Base-by-base conservation (phyloP, 2,888 invertebrate species). In the Drosophila mimica region DNA sequence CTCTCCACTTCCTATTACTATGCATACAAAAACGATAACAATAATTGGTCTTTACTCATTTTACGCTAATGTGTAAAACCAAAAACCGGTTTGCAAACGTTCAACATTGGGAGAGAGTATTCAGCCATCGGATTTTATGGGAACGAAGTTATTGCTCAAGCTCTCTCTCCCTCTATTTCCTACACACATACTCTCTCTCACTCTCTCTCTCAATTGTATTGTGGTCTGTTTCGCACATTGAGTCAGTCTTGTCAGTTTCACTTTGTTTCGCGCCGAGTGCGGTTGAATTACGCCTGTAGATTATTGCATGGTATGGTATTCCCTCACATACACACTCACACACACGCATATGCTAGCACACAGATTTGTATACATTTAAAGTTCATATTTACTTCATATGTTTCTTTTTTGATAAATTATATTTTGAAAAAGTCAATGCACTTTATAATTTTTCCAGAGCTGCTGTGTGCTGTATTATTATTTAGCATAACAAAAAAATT, bases 191-290 rank as follows among this genome's bases (percentile, higher is more conserved):
- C 43, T 46, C 65, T 52, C 28, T 58, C 30, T 38, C 36, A 36
- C 11, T 59, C 28, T 61, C 34, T 48, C 28, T 63, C 28, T 40
- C 48, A 33, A 51, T 58, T 77, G 30, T 70, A 48, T 49, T 70
- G 70, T 58, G 52, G 64, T 63, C 65, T 62, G 51, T 30, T 34
- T 68, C 64, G 66, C 64, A 62, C 66, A 59, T 67, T 69, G 59
- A 73, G 63, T 61, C 69, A 46, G 46, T 20, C 20, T 46, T 43
- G 74, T 76, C 90, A 85, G 90, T 85, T 89, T 76, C 68, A 56
- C 70, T 88, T 88, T 57, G 84, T 69, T 81, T 68, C 68, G 74
- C 90, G 67, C 33, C 72, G 74, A 86, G 90, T 78, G 79, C 89
- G 83, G 90, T 90, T 88, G 72, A 60, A 63, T 49, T 68, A 49